phyloP scores from a whole-genome alignment of 64 coral and sea anemone genomes.

The Cladopsammia gracilis region DNA sequence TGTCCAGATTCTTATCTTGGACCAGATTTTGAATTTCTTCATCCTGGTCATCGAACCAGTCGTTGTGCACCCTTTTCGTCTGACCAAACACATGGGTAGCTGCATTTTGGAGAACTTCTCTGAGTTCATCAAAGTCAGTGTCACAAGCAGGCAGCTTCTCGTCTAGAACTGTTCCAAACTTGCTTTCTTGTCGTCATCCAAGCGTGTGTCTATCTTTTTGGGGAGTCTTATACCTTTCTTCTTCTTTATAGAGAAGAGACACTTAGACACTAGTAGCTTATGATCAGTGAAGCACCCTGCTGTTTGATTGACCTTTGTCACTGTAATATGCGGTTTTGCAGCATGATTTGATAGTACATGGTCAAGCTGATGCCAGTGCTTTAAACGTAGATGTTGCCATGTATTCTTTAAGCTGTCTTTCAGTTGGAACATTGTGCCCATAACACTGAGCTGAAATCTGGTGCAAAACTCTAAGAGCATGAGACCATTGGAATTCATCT shows the following conservation, averaged over 20 bases:
- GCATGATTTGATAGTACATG: slow-evolving; percentile 38
- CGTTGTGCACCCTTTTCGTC: slow-evolving; percentile 51
- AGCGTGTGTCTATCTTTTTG: too few species aligned
- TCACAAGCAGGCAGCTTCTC: slow-evolving; percentile 31
- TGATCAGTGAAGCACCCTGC: slow-evolving; percentile 53
- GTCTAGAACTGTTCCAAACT: slow-evolving; percentile 24
- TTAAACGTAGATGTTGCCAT: slow-evolving; percentile 7
- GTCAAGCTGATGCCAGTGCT: slow-evolving; percentile 40
- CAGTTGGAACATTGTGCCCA: slow-evolving; percentile 32
- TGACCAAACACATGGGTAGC: slow-evolving; percentile 50
- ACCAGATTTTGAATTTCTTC: slow-evolving; percentile 55
- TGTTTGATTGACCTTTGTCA: slow-evolving; percentile 31
- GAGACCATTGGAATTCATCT: slow-evolving; percentile 20
- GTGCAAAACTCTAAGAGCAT: slow-evolving; percentile 39
- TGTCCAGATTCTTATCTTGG: slow-evolving; percentile 48
- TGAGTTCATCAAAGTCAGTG: slow-evolving; percentile 44
- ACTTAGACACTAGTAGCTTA: slow-evolving; percentile 41
- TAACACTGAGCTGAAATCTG: slow-evolving; percentile 12
- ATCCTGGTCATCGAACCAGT: slow-evolving; percentile 67
- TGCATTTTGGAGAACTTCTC: slow-evolving; percentile 53
- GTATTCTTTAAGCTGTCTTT: slow-evolving; percentile 55
- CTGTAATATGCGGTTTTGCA: slow-evolving; percentile 40
- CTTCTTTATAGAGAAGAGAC: slow-evolving; percentile 11
- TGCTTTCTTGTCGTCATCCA: slow-evolving; percentile 59
- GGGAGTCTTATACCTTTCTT: too few species aligned